These are phyloP conservation scores for Leuctra nigra DNA, from an alignment of 2,888 invertebrate species.

Conservation along the genomic window DNA sequence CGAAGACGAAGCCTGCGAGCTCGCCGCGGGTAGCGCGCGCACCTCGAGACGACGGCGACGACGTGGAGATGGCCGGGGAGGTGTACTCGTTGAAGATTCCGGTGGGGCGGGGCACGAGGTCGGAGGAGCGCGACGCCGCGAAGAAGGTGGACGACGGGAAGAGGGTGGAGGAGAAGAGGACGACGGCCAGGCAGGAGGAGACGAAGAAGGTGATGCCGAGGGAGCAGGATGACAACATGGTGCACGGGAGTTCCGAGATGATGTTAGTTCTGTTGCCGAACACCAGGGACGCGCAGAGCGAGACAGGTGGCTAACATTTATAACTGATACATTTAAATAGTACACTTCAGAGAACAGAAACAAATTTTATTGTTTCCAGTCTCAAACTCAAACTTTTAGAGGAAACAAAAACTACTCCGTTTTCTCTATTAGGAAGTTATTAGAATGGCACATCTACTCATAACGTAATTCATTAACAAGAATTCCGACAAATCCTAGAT, in stretches of 20 bases:
- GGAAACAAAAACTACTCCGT: too few relatives aligned
- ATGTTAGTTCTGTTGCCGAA: conserved; percentile 59
- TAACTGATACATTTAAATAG: too few relatives aligned
- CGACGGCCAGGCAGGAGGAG: background rate
- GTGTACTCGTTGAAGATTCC: conserved; percentile 8
- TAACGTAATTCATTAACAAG: too few relatives aligned
- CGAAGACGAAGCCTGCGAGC: background rate
- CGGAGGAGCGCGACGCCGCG: conserved; percentile 7
- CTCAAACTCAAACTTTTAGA: too few relatives aligned
- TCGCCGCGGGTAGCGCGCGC: background rate
- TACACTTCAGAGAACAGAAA: too few relatives aligned
- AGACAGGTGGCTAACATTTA: conserved; percentile 15
- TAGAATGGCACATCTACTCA: too few relatives aligned
- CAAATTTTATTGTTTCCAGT: background rate
- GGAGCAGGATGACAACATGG: conserved; percentile 38
- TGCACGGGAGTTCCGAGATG: conserved; percentile 68
- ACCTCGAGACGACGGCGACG: background rate
- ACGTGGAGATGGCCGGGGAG: background rate
- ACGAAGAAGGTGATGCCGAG: conserved; percentile 12
- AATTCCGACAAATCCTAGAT: too few relatives aligned
- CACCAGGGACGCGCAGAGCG: conserved; percentile 19
- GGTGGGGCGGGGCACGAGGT: conserved; percentile 7
- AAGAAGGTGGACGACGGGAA: background rate
- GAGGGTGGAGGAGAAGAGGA: background rate
- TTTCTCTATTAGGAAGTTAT: too few relatives aligned